Evolutionary conservation across 2,797 vertebrate genomes (phyloP).

Genomic region (Protonibea diacanthus): DNA sequence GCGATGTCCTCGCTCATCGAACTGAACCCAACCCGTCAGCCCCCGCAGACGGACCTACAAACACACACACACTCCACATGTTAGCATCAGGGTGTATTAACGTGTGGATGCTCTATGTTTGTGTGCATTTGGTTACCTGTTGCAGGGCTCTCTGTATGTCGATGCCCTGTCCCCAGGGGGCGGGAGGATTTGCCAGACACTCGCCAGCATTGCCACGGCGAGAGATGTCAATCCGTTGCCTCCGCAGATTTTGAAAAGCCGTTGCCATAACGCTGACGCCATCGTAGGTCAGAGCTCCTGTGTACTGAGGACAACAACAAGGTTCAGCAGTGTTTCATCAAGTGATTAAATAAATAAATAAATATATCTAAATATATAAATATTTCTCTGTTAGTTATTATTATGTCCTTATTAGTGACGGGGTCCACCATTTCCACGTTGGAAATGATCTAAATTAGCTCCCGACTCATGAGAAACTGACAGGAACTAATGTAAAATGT

Average conservation of each 20-base stretch:
- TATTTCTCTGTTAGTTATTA: not conserved
- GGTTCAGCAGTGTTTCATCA: not conserved
- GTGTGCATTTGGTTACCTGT: conserved; percentile 80
- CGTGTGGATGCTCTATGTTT: not conserved
- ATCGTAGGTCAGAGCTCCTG: conserved; percentile 94
- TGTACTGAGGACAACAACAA: conserved; percentile 85
- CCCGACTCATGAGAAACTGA: too few relatives aligned
- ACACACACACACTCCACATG: conserved; percentile 24
- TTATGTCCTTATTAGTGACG: not conserved
- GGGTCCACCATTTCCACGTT: not conserved
- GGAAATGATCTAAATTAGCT: too few relatives aligned
- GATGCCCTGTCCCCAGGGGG: conserved; percentile 97
- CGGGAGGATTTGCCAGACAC: conserved; percentile 95
- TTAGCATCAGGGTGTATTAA: not conserved
- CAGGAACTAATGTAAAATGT: too few relatives aligned
- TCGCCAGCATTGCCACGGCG: conserved; percentile 95
- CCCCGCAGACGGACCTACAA: conserved; percentile 93
- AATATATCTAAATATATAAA: too few relatives aligned
- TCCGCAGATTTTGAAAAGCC: conserved; percentile 94
- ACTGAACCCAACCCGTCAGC: conserved; percentile 93
- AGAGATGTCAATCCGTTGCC: conserved; percentile 95
- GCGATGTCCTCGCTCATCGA: conserved; percentile 94
- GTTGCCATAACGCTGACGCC: conserved; percentile 94
- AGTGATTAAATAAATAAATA: not conserved
- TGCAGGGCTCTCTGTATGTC: conserved; percentile 97